phyloP scores from a whole-genome alignment of 2,113 vertebrate genomes.

The Balaenoptera acutorostrata region DNA sequence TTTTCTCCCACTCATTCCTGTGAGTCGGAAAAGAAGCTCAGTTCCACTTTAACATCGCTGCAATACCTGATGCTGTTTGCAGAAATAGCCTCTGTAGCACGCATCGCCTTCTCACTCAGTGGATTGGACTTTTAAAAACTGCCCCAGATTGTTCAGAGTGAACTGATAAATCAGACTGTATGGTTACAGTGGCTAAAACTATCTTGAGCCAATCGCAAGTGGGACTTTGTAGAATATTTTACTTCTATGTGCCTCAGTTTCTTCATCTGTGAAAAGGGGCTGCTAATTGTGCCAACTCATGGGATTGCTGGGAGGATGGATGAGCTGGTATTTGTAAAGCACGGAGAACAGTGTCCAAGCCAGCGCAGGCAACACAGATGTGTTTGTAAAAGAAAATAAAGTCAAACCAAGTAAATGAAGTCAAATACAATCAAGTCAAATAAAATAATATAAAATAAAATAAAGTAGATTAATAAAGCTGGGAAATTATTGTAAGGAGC shows the following conservation, averaged over 20 bases:
- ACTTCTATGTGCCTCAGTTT: not conserved
- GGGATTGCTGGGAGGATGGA: not conserved
- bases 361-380: accelerated
- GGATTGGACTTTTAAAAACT: accelerated
- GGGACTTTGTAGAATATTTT: too few relatives aligned
- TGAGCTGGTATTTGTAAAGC: accelerated
- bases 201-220: accelerated
- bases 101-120: accelerated
- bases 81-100: accelerated
- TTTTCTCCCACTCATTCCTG: not conserved
- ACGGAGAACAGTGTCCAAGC: accelerated
- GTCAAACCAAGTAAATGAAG: not conserved
- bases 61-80: accelerated
- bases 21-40: not conserved
- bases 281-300: accelerated
- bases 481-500: not conserved
- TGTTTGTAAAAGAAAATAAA: not conserved
- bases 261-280: not conserved
- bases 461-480: not conserved
- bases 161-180: accelerated
- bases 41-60: accelerated
- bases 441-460: not conserved
- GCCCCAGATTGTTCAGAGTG: too few relatives aligned
- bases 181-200: not conserved
- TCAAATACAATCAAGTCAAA: not conserved